phyloP scores from a whole-genome alignment of 2,888 invertebrate genomes.

The Scaptomyza tumidula region DNA sequence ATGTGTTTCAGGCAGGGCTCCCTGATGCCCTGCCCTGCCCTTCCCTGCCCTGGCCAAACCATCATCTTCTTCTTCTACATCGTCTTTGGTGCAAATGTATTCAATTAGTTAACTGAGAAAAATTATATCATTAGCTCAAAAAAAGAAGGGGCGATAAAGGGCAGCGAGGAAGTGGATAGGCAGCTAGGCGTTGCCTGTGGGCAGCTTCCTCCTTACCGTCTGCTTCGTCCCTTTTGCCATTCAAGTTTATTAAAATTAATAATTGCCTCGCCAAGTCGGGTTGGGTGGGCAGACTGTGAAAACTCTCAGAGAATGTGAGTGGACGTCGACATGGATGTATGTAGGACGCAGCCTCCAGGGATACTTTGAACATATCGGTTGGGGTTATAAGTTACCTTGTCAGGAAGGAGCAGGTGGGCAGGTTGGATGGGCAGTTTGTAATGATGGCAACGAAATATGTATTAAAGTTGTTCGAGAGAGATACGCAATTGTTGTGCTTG shows the following conservation, averaged over 20 bases:
- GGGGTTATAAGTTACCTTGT: constrained; percentile 17
- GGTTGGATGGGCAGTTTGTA: constrained; percentile 21
- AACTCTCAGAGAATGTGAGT: constrained; percentile 8
- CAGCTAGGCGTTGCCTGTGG: constrained; percentile 25
- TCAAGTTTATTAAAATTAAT: constrained; percentile 79
- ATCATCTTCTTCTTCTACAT: background rate
- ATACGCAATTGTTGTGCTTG: constrained; percentile 7
- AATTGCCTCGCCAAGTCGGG: constrained; percentile 69
- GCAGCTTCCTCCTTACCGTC: constrained; percentile 28
- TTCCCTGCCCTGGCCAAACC: background rate
- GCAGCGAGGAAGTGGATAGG: background rate
- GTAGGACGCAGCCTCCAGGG: constrained; percentile 41
- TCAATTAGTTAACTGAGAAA: constrained; percentile 81
- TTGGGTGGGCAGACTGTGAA: constrained; percentile 41
- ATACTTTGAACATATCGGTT: constrained; percentile 31
- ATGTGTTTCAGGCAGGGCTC: constrained; percentile 53
- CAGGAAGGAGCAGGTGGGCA: constrained; percentile 2
- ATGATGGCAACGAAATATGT: constrained; percentile 19
- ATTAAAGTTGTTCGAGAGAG: constrained; percentile 6
- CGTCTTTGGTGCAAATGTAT: constrained; percentile 70
- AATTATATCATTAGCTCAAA: constrained; percentile 78
- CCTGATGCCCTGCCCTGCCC: background rate
- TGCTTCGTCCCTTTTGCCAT: constrained; percentile 7
- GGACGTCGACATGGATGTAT: background rate
- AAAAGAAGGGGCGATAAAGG: constrained; percentile 4